Percentiles rank a stretch among this genome's conserved stretches.
Conservation (phyloP, 1,140 invertebrate species). For the Aphidius gifuensis region DNA sequence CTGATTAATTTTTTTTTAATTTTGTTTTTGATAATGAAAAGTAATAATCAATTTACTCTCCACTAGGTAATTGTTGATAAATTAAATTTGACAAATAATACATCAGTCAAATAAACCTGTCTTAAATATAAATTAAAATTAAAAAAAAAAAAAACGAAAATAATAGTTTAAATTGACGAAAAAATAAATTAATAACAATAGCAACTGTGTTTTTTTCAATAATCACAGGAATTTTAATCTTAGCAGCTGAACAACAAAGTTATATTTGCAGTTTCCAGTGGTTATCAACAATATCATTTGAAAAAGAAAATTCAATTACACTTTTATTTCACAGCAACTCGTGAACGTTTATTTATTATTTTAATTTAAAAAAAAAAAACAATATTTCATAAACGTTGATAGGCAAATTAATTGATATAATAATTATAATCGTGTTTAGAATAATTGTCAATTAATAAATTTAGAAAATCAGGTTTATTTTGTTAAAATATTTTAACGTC, state of each 20-base stretch:
- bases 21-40: too few species aligned
- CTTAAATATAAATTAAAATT: background rate
- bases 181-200: background rate
- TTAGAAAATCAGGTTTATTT: too few species aligned
- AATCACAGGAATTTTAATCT: constrained; percentile 53
- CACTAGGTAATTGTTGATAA: too few species aligned
- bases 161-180: background rate
- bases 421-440: background rate
- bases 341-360: constrained; percentile 31
- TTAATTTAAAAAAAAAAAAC: background rate
- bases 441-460: too few species aligned
- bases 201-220: constrained; percentile 47
- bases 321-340: constrained; percentile 30
- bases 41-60: constrained; percentile 2
- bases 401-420: background rate
- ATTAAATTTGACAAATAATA: too few species aligned
- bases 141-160: too few species aligned
- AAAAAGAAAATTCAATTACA: constrained; percentile 34
- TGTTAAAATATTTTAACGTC: constrained; percentile 40
- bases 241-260: constrained; percentile 54
- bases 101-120: background rate
- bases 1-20: too few species aligned
- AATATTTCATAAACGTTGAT: background rate
- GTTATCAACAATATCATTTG: constrained; percentile 44
- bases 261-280: constrained; percentile 51